These are phyloP conservation scores for Catotricha subobsoleta DNA, from an alignment of 2,888 invertebrate genomes.

Conservation along the genomic window DNA sequence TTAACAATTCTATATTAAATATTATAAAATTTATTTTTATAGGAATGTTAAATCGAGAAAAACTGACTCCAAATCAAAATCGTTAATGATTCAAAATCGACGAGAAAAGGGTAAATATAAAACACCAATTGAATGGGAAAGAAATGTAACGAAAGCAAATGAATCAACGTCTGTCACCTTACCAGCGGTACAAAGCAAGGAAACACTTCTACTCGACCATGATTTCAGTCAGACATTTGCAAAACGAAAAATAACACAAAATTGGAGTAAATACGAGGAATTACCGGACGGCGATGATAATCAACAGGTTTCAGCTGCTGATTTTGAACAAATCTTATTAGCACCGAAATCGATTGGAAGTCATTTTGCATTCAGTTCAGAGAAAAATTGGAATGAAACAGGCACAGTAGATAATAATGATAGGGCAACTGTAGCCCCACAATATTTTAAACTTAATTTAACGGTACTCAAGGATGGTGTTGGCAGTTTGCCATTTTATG, in stretches of 20 bases:
- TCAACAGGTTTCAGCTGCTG: constrained; percentile 22
- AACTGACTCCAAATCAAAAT: too few relatives aligned
- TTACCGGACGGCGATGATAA: constrained; percentile 5
- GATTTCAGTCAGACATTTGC: background rate
- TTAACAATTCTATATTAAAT: too few relatives aligned
- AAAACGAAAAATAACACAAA: background rate
- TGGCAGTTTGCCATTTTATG: background rate
- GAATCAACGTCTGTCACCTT: background rate
- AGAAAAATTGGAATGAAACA: constrained; percentile 25
- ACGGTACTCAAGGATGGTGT: background rate
- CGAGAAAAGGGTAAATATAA: too few relatives aligned
- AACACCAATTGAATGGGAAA: too few relatives aligned
- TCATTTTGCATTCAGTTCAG: constrained; percentile 29
- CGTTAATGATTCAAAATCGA: too few relatives aligned
- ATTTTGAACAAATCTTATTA: constrained; percentile 27
- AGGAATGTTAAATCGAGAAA: too few relatives aligned
- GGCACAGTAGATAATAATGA: constrained; percentile 18
- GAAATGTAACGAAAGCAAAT: too few relatives aligned
- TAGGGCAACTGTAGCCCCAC: constrained; percentile 9
- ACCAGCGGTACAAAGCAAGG: background rate
- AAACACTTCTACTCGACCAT: background rate
- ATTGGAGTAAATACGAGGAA: constrained; percentile 2
- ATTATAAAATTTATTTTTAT: too few relatives aligned
- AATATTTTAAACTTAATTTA: background rate
- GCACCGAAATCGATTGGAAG: constrained; percentile 22